phyloP scores from a whole-genome alignment of 2,888 invertebrate species.

The Prenolepis imparis region DNA sequence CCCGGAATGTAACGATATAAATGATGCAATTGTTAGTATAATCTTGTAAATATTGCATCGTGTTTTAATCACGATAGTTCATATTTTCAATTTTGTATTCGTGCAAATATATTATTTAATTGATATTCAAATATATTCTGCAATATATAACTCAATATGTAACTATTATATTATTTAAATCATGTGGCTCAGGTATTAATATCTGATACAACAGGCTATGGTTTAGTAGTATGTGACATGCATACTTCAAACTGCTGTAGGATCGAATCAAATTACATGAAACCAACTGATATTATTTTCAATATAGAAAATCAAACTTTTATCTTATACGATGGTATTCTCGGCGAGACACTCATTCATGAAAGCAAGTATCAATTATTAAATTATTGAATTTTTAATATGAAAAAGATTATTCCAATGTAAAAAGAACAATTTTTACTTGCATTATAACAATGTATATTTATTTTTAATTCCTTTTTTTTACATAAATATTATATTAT shows the following conservation, averaged over 20 bases:
- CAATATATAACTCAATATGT: not conserved
- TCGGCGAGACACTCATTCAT: not conserved
- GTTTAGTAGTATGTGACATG: slow-evolving; percentile 1
- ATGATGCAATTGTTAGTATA: slow-evolving; percentile 9
- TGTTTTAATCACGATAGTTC: not conserved
- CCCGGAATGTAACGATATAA: not conserved
- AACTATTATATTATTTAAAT: not conserved
- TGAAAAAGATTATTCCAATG: not conserved
- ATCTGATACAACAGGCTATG: not conserved
- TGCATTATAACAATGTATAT: not conserved
- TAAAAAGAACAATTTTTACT: not conserved
- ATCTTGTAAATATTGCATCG: not conserved
- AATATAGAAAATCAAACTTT: not conserved
- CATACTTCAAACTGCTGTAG: slow-evolving; percentile 1
- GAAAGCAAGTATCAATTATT: not conserved
- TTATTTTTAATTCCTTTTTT: not conserved
- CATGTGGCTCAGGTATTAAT: slow-evolving; percentile 13
- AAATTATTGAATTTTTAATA: not conserved
- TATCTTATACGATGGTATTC: not conserved
- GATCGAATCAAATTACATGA: slow-evolving; percentile 22
- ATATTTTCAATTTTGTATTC: not conserved
- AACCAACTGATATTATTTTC: not conserved
- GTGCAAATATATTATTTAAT: not conserved
- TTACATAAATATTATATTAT: not conserved
- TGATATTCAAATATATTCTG: not conserved